Evolutionary conservation across 2,888 invertebrate species (phyloP), one percentile per base, ranked within the genome.

Genomic region (Phortica magna): DNA sequence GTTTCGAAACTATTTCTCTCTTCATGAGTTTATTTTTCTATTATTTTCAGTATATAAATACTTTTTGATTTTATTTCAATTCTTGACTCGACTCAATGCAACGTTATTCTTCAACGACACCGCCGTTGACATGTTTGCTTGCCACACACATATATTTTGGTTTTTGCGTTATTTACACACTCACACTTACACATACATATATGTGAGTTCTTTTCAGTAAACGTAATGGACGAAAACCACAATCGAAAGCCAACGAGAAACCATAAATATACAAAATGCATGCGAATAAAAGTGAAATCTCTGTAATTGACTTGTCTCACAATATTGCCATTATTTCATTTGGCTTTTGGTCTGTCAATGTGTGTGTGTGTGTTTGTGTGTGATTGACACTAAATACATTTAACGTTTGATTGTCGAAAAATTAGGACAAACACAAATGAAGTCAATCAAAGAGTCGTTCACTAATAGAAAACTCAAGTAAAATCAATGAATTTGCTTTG

Each of bases 301-400:
- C 82, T 79, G 82, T 85, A 87, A 87, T 84, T 84, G 84, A 84
- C 87, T 84, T 84, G 78, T 80, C 80, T 31, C 31, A 31, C 31
- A 31, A 31, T 31, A 31, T 31, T 31, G 31, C 31, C 31, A 31
- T 31, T 31, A 31, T 31, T 31, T 31, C 31, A 31, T 31, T 31
- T 31, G 2, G 31, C 31, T 31, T 31, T 31, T 55, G 55, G 55
- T 55, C 17, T 55, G 17, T 55, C 55, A n/a, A 7, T 55, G 55
- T 55, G 1, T n/a, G 1, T 55, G 14, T 55, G 55, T 55, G 9
- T 55, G 12, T 55, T 9, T 55, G 12, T 55, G 12, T 55, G 0
- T 9, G 55, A 14, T 53, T 10, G 10, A 31, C 31, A 31, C 31
- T 31, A 31, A 31, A 31, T 31, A 31, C 31, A 31, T 31, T 31